These are phyloP conservation scores for Colossoma macropomum DNA, from an alignment of 2,113 vertebrate species.

Conservation along the genomic window DNA sequence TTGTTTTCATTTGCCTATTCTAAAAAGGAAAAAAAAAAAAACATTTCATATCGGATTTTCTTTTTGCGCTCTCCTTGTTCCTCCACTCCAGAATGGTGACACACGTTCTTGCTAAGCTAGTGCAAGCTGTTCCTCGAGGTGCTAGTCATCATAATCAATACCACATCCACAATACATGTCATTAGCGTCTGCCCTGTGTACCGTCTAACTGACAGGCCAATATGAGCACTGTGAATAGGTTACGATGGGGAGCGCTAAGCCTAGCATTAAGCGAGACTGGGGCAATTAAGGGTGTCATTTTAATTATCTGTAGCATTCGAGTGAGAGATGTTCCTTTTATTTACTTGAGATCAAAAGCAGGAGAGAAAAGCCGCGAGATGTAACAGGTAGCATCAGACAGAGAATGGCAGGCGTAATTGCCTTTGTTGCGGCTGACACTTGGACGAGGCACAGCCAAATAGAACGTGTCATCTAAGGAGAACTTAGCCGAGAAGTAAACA, in stretches of 20 bases:
- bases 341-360: conserved; percentile 70
- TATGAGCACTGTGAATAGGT: conserved; percentile 82
- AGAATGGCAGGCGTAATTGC: conserved; percentile 78
- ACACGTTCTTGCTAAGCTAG: not conserved
- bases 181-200: conserved; percentile 82
- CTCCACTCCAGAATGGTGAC: not conserved
- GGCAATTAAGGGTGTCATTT: conserved; percentile 89
- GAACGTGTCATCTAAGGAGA: conserved; percentile 62
- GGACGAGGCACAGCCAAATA: conserved; percentile 68
- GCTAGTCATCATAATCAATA: conserved; percentile 68
- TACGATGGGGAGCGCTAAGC: conserved; percentile 86
- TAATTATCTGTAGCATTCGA: conserved; percentile 90
- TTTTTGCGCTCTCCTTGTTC: not conserved
- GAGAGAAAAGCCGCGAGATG: conserved; percentile 67
- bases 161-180: conserved; percentile 66
- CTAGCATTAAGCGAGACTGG: conserved; percentile 86
- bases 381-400: conserved; percentile 81
- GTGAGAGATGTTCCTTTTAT: conserved; percentile 78
- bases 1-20: not conserved
- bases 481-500: conserved; percentile 76
- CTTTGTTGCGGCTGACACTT: conserved; percentile 73
- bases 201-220: conserved; percentile 86
- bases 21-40: conserved; percentile 26
- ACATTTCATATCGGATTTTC: conserved; percentile 8
- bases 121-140: conserved; percentile 42